phyloP scores from a whole-genome alignment of 2,113 vertebrate genomes.

The Mesitornis unicolor region DNA sequence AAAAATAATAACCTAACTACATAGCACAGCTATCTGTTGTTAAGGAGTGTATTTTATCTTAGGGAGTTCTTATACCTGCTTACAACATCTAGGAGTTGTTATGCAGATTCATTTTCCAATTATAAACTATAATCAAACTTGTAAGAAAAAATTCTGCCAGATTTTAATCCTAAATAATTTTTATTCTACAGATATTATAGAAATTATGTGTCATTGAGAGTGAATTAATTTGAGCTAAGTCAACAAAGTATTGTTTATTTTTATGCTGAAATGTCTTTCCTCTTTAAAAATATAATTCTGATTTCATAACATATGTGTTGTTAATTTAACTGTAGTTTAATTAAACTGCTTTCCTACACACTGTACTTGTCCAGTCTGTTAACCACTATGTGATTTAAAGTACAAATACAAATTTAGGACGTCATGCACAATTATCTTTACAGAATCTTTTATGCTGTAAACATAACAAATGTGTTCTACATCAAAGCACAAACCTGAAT shows the following conservation, averaged over 20 bases:
- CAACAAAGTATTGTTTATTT: neutral
- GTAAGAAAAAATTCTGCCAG: neutral
- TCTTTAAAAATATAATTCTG: neutral
- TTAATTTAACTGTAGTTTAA: neutral
- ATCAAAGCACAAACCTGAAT: neutral
- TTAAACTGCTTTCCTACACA: neutral
- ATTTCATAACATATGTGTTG: neutral
- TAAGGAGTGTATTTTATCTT: neutral
- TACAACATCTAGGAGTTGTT: neutral
- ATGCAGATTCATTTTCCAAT: neutral
- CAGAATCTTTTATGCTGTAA: neutral
- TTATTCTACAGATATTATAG: neutral
- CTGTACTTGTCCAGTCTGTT: neutral
- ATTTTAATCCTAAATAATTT: neutral
- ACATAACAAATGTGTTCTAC: neutral
- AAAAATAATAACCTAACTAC: neutral
- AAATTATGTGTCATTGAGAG: neutral
- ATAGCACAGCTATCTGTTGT: neutral
- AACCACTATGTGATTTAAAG: neutral
- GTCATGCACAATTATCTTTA: neutral
- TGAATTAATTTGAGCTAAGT: neutral
- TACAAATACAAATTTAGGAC: neutral
- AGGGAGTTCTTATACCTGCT: neutral
- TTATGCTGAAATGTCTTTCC: neutral
- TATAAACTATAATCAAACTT: no score